Base-by-base conservation (phyloP, 2,113 vertebrate genomes). In the Pygoscelis antarcticus region DNA sequence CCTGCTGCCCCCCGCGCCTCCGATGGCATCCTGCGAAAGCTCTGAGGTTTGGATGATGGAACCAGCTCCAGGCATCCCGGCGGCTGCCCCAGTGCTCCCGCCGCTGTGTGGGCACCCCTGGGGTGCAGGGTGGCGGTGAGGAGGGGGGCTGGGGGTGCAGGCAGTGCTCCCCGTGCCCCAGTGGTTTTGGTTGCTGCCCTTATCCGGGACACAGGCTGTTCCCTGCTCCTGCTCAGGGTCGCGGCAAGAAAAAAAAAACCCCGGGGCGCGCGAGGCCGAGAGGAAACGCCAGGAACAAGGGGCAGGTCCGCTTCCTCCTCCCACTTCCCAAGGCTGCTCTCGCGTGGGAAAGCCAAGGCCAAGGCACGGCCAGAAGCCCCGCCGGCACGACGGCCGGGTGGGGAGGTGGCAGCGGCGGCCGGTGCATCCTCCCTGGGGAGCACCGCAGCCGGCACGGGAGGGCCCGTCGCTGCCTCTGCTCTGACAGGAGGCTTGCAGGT, bases 241-340 rank as follows among this genome's bases (percentile, higher is more conserved):
- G 2, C 2, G 1, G 38, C 22, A 29, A 52, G 44, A 19, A 32
- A 77, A 64, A 89, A 71, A 40, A 7, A 21, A 36, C 1, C 11
- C n/a, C 4, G 3, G 72, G 62, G 32, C 19, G 6, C 0, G 2
- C 2, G 13, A 44, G 54, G 55, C 36, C 6, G 11, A 77, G 51
- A 93, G 93, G 95, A 96, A 96, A 49, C 3, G 1, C 34, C 0
- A 5, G 82, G 85, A 89, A 95, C 93, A 87, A 0, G 30, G 82
- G 87, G 85, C 93, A 84, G 94, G 84, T 84, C 85, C 5, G 15
- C 77, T 95, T 93, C 93, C 78, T 93, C 70, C 93, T 95, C 78
- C 74, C 1, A 3, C 82, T 95, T 96, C 94, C 94, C 82, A 79
- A 85, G 93, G 93, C 78, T 81, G 54, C 34, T 93, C 23, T 58